Conservation (phyloP, 2,888 invertebrate species). For the Biston stratarius region DNA sequence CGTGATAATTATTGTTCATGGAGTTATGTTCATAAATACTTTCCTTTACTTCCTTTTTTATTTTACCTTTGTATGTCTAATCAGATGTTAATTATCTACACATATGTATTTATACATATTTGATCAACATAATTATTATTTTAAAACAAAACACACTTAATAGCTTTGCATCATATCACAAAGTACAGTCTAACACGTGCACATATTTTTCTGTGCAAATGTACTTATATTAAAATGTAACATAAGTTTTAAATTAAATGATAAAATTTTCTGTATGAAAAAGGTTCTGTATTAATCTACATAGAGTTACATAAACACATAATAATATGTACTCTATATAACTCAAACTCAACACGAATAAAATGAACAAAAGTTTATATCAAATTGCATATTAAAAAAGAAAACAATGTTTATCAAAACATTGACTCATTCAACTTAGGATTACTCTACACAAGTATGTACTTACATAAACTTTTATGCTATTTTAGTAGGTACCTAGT, state of each 20-base stretch:
- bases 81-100: background rate
- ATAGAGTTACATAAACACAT: too few relatives aligned
- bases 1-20: too few relatives aligned
- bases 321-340: background rate
- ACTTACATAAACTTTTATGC: background rate
- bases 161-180: slow-evolving; percentile 31
- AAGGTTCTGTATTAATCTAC: too few relatives aligned
- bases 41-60: too few relatives aligned
- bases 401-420: too few relatives aligned
- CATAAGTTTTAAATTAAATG: background rate
- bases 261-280: too few relatives aligned
- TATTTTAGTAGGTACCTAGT: background rate
- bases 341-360: background rate
- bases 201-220: slow-evolving; percentile 17
- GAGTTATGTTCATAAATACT: too few relatives aligned
- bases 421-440: too few relatives aligned
- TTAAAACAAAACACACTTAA: slow-evolving; percentile 23
- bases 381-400: too few relatives aligned
- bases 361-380: background rate
- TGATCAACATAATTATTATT: slow-evolving; percentile 16
- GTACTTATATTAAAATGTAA: slow-evolving; percentile 1
- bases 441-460: background rate
- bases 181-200: slow-evolving; percentile 30
- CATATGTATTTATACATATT: background rate
- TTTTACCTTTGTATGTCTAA: too few relatives aligned